A percentile compares a stretch with the other conserved stretches of the same genome.
Conservation (phyloP, 2,113 vertebrate species). For the Columba janthina region DNA sequence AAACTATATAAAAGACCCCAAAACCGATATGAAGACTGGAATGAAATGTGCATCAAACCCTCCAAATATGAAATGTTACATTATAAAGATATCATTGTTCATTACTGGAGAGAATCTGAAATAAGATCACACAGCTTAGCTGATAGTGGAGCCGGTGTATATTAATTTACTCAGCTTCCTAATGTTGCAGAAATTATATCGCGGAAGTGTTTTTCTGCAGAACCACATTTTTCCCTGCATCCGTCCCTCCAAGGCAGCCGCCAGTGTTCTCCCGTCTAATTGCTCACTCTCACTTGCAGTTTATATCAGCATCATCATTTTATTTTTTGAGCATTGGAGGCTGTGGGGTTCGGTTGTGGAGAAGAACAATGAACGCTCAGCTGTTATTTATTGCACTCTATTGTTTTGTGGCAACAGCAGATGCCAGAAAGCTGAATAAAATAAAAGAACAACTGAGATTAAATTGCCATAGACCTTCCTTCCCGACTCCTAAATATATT, state of each 20-base stretch:
- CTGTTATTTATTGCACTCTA: conserved; percentile 67
- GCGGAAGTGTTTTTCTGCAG: conserved; percentile 52
- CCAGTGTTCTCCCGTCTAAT: conserved; percentile 59
- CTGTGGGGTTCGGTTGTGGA: conserved; percentile 13
- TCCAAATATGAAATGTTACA: background rate
- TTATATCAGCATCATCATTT: conserved; percentile 65
- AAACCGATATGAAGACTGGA: conserved; percentile 1
- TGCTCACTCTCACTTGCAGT: conserved; percentile 60
- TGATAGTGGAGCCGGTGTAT: conserved; percentile 2
- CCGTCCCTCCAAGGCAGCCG: conserved; percentile 61
- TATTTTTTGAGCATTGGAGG: conserved; percentile 43
- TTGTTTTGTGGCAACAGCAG: conserved; percentile 72
- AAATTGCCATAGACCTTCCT: conserved; percentile 62
- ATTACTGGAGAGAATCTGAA: conserved; percentile 22
- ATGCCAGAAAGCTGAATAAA: conserved; percentile 69
- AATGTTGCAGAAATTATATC: conserved; percentile 61
- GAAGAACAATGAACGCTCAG: conserved; percentile 68
- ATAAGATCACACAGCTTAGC: conserved; percentile 18
- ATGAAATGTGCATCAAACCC: background rate
- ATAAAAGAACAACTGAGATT: conserved; percentile 55
- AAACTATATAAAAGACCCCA: conserved; percentile 43
- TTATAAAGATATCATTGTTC: conserved; percentile 37
- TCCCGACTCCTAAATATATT: conserved; percentile 63
- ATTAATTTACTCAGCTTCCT: conserved; percentile 52
- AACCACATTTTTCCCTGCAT: conserved; percentile 49